Percentiles rank a stretch among this genome's conserved stretches.
phyloP scores from a whole-genome alignment of 2,797 vertebrate species.

The Bovichtus diacanthus region DNA sequence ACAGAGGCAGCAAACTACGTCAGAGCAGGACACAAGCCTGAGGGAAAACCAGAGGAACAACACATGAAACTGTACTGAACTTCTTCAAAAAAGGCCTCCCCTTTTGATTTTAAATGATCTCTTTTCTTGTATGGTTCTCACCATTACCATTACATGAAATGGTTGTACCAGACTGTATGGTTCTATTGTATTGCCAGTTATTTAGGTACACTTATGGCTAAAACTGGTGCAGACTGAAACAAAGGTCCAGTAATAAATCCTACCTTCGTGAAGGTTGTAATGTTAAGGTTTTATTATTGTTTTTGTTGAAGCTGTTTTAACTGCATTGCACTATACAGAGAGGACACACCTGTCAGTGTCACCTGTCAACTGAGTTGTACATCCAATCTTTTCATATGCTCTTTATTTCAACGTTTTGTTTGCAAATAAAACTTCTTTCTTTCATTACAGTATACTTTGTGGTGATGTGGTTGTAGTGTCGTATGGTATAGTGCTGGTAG shows the following conservation, averaged over 20 bases:
- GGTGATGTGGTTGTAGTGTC: not conserved
- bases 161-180: not conserved
- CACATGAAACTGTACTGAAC: constrained; percentile 3
- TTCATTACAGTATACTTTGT: not conserved
- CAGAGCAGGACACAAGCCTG: constrained; percentile 24
- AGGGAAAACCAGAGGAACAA: constrained; percentile 7
- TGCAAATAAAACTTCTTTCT: not conserved
- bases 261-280: not conserved
- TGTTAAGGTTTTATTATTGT: not conserved
- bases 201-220: not conserved
- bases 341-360: not conserved
- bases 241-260: not conserved
- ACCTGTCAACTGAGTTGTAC: too few relatives aligned
- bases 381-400: not conserved
- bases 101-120: not conserved
- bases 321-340: not conserved
- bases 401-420: not conserved
- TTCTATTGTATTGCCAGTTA: not conserved
- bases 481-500: too few relatives aligned
- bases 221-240: not conserved
- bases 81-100: not conserved
- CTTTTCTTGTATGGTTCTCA: not conserved
- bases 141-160: not conserved
- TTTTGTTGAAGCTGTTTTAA: not conserved
- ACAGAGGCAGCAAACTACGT: constrained; percentile 10